A percentile compares a stretch with the other conserved stretches of the same genome.
These are phyloP conservation scores for Bungarus multicinctus DNA, from an alignment of 2,113 vertebrate genomes.

Conservation along the genomic window DNA sequence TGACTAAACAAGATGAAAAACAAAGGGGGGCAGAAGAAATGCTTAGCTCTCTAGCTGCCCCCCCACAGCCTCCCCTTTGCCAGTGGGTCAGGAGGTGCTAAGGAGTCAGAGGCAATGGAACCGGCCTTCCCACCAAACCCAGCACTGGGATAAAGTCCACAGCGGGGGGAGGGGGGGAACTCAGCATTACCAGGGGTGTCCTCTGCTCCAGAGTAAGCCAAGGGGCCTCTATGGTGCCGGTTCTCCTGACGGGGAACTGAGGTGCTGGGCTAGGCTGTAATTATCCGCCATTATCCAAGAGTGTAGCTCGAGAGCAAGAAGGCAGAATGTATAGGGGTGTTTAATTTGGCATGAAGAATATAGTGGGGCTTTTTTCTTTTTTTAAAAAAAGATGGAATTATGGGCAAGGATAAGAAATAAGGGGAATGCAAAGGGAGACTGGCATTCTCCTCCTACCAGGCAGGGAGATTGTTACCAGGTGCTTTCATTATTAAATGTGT, in stretches of 20 bases:
- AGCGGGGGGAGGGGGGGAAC: not conserved
- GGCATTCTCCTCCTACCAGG: not conserved
- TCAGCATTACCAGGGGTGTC: not conserved
- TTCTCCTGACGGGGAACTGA: not conserved
- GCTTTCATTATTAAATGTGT: not conserved
- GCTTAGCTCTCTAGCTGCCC: not conserved
- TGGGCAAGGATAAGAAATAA: not conserved
- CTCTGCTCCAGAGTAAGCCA: not conserved
- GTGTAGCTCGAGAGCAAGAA: not conserved
- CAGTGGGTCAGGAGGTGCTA: not conserved
- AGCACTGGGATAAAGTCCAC: not conserved
- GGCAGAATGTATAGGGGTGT: not conserved
- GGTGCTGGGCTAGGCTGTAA: not conserved
- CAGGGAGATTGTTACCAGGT: not conserved
- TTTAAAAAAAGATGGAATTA: not conserved
- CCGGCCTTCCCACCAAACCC: not conserved
- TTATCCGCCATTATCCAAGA: not conserved
- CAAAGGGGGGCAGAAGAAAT: not conserved
- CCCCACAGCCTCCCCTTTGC: not conserved
- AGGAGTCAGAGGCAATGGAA: not conserved
- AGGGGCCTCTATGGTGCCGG: too few relatives aligned
- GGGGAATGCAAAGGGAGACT: not conserved
- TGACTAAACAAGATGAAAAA: not conserved
- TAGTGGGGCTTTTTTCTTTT: too few relatives aligned
- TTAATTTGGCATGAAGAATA: not conserved